phyloP scores from a whole-genome alignment of 2,113 vertebrate genomes.

The Calyptomena viridis region DNA sequence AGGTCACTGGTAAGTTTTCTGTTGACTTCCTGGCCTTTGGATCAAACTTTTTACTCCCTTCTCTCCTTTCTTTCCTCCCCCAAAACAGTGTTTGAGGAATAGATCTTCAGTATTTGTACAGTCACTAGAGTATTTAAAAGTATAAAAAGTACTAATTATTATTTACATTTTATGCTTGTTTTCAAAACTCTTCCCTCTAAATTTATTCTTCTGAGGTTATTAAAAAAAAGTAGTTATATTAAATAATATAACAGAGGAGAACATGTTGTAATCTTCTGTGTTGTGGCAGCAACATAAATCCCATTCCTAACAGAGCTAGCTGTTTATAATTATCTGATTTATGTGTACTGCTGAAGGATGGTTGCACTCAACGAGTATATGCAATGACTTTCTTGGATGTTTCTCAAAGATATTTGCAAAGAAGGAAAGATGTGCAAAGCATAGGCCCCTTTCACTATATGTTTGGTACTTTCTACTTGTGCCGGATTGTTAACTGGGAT shows the following conservation, averaged over 20 bases:
- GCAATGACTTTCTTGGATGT: conserved; percentile 84
- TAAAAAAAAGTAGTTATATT: background rate
- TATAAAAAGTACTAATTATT: background rate
- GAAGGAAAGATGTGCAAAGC: conserved; percentile 81
- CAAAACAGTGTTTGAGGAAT: background rate
- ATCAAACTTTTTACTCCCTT: background rate
- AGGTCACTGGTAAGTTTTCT: background rate
- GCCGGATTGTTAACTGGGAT: conserved; percentile 81
- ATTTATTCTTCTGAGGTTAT: conserved; percentile 38
- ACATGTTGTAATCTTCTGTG: conserved; percentile 72
- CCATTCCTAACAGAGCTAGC: conserved; percentile 69
- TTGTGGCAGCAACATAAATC: conserved; percentile 78
- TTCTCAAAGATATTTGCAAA: conserved; percentile 84
- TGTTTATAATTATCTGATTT: conserved; percentile 84
- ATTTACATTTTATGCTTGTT: conserved; percentile 12
- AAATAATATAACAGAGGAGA: conserved; percentile 4
- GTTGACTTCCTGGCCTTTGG: background rate
- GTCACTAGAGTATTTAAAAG: background rate
- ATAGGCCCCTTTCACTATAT: conserved; percentile 80
- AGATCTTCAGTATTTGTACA: background rate
- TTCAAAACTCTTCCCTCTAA: conserved; percentile 33
- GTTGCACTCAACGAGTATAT: conserved; percentile 83
- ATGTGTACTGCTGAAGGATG: conserved; percentile 84
- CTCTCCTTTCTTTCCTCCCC: background rate
- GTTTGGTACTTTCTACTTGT: conserved; percentile 81